These are phyloP conservation scores for Azorinus chamasolen DNA, from an alignment of 2,888 invertebrate genomes.

Conservation along the genomic window DNA sequence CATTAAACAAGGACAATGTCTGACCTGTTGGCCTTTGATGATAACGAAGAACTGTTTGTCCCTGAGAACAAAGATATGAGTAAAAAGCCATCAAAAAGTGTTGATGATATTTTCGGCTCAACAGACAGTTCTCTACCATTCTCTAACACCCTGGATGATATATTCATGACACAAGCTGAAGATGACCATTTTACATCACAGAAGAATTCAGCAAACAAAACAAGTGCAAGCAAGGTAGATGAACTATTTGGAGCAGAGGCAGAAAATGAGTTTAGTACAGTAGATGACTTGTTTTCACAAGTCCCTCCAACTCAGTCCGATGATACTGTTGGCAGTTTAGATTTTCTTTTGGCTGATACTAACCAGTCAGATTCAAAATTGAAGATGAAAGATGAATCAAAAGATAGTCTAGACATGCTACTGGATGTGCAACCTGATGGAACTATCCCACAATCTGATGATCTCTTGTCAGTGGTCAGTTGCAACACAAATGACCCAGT, in stretches of 20 bases:
- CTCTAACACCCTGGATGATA: neutral
- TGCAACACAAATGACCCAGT: too few species aligned
- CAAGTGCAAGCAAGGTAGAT: neutral
- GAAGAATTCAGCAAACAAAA: neutral
- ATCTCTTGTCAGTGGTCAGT: slow-evolving; percentile 11
- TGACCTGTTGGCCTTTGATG: slow-evolving; percentile 4
- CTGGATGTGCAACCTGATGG: slow-evolving; percentile 51
- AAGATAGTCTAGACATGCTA: slow-evolving; percentile 38
- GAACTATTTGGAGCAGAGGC: slow-evolving; percentile 41
- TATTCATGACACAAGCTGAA: neutral
- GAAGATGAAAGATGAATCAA: slow-evolving; percentile 3
- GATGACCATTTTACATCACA: slow-evolving; percentile 4
- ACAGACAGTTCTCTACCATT: too few species aligned
- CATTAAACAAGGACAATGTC: neutral
- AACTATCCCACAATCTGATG: slow-evolving; percentile 37
- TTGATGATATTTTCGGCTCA: slow-evolving; percentile 9
- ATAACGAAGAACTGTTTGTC: neutral
- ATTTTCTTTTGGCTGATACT: neutral
- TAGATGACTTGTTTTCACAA: neutral
- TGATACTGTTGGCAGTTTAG: neutral
- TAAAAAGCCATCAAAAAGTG: neutral
- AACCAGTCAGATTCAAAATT: too few species aligned
- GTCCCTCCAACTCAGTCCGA: neutral
- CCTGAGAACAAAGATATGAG: neutral
- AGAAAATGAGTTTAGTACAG: slow-evolving; percentile 11